Conservation (phyloP, 2,888 invertebrate species). For the Cheilosia vernalis region DNA sequence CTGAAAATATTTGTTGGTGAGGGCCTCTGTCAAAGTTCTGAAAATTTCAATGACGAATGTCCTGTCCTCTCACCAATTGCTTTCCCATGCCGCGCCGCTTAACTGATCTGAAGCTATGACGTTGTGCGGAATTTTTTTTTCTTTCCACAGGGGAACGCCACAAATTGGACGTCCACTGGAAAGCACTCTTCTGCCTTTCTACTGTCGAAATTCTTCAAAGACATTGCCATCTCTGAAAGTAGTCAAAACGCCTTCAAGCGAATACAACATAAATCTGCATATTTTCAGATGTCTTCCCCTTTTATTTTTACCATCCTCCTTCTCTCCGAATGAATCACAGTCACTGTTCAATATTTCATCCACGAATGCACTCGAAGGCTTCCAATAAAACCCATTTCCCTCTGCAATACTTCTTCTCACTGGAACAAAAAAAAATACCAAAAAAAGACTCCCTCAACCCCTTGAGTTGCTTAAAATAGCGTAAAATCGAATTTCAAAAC, state of each 20-base stretch:
- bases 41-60: too few species aligned
- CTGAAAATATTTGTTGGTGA: too few species aligned
- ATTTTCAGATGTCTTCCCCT: not conserved
- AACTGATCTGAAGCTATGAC: too few species aligned
- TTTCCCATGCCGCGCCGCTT: too few species aligned
- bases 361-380: slow-evolving; percentile 47
- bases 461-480: slow-evolving; percentile 58
- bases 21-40: too few species aligned
- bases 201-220: not conserved
- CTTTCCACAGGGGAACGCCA: too few species aligned
- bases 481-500: slow-evolving; percentile 69
- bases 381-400: slow-evolving; percentile 47
- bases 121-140: too few species aligned
- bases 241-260: not conserved
- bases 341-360: slow-evolving; percentile 59
- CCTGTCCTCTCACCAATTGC: too few species aligned
- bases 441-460: not conserved
- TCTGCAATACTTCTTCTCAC: not conserved
- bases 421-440: not conserved
- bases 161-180: too few species aligned
- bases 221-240: not conserved
- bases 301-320: not conserved
- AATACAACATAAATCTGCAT: slow-evolving; percentile 8
- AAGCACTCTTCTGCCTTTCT: too few species aligned
- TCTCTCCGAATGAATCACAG: slow-evolving; percentile 5